phyloP scores from a whole-genome alignment of 2,113 vertebrate genomes.

The Heliornis fulica region DNA sequence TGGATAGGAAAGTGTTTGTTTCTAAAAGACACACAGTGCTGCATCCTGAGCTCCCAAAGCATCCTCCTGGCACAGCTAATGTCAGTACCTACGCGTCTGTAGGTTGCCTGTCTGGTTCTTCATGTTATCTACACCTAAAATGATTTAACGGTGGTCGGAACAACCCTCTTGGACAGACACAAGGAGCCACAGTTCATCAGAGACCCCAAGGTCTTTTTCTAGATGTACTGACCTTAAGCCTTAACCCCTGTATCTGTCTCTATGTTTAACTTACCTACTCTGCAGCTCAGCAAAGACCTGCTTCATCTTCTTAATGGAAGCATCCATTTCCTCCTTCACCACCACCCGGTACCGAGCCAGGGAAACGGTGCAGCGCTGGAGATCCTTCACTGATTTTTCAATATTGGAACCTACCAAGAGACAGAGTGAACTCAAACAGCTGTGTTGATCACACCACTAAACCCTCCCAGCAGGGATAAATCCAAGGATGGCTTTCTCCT shows the following conservation, averaged over 20 bases:
- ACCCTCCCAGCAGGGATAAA: not conserved
- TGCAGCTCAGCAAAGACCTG: conserved; percentile 92
- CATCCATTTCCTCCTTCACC: conserved; percentile 94
- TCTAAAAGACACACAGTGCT: not conserved
- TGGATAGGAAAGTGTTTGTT: not conserved
- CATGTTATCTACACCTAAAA: rapidly evolving
- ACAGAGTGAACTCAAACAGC: not conserved
- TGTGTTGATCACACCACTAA: not conserved
- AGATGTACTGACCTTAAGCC: not conserved
- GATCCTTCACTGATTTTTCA: conserved; percentile 94
- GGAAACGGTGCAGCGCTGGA: conserved; percentile 91
- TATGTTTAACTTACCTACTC: conserved; percentile 79
- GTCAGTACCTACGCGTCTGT: not conserved
- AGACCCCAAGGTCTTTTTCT: not conserved
- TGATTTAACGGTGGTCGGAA: rapidly evolving
- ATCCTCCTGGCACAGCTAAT: not conserved
- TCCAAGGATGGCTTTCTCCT: not conserved
- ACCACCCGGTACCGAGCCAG: conserved; percentile 92
- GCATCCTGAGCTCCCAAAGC: not conserved
- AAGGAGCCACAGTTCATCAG: not conserved
- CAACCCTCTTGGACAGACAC: not conserved
- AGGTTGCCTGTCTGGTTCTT: rapidly evolving
- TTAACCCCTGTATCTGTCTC: not conserved
- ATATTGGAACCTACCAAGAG: conserved; percentile 85
- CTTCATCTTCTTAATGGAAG: conserved; percentile 95